Evolutionary conservation across 2,888 invertebrate genomes (phyloP), one percentile per base, ranked within the genome.

Genomic region (Sphaeridia pumilis): DNA sequence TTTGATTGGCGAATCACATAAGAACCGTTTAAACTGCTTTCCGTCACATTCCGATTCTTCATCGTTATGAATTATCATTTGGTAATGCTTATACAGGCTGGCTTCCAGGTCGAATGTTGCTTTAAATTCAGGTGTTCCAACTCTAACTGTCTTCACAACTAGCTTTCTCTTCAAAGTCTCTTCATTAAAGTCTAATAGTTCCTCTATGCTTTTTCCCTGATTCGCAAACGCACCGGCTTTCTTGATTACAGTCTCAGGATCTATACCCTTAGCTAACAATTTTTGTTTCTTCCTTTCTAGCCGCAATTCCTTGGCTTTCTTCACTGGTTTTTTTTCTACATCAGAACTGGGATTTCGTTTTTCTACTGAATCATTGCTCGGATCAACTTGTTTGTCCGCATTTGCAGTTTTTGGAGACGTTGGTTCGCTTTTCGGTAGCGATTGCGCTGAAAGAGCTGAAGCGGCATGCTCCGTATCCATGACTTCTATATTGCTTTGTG

Each of bases 41-140:
- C 78, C 73, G 55, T 79, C 78, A 69, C 86, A 83, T 70, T 87
- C 84, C 52, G 75, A 73, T 34, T 49, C 51, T 48, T 79, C 76
- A 71, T 93, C 93, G 59, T 82, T 78, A 70, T 95, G 95, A 66
- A 95, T 77, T 42, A 73, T 71, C 70, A 81, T 82, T 76, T 95
- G 95, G 74, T 95, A 95, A 70, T 84, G 86, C 67, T 79, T 77
- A 73, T 90, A 95, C 41, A 94, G 71, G 44, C 70, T 68, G 66
- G 75, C 73, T 56, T 72, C 71, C 4, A 41, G 12, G 12, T 47
- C 44, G 26, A 55, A 52, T n/a, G 55, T 55, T 17, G 10, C 10
- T 49, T 54, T 26, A 36, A 57, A 57, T 17, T 57, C 57, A 2
- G 24, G 12, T 2, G 54, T 22, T 7, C 38, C 28, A 1, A 36